Conservation (phyloP, 92 coral and sea anemone species). For the Palythoa heliodiscus region DNA sequence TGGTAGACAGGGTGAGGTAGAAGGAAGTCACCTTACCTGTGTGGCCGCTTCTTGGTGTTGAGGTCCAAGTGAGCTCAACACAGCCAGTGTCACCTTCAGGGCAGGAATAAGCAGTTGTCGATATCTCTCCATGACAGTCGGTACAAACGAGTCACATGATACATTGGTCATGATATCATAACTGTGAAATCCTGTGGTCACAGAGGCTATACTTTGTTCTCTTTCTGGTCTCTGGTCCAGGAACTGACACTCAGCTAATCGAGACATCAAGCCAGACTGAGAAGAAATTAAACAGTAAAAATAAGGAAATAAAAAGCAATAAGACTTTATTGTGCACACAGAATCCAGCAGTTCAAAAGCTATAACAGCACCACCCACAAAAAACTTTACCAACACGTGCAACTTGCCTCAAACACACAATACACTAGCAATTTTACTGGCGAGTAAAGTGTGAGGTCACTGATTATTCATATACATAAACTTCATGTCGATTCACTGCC, state of each 20-base stretch:
- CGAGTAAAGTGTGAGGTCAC: no score
- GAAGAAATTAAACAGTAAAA: background rate
- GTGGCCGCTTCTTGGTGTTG: conserved; percentile 87
- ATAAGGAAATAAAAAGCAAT: no score
- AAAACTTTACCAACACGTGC: no score
- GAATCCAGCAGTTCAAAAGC: no score
- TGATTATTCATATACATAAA: no score
- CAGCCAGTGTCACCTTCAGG: conserved; percentile 82
- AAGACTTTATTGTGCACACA: no score
- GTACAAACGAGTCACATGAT: conserved; percentile 78
- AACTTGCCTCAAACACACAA: no score
- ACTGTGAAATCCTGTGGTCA: conserved; percentile 57
- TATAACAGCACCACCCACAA: no score
- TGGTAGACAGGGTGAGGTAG: background rate
- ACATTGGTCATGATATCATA: conserved; percentile 49
- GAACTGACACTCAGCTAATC: conserved; percentile 91
- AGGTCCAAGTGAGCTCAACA: conserved; percentile 86
- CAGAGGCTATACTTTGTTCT: conserved; percentile 49
- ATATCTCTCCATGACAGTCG: conserved; percentile 88
- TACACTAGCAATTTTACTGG: no score
- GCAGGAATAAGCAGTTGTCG: conserved; percentile 91
- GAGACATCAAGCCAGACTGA: conserved; percentile 88
- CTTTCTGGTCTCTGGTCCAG: conserved; percentile 86
- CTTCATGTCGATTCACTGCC: no score
- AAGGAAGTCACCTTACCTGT: conserved; percentile 60